Base-by-base conservation (phyloP, 1,140 invertebrate species). In the Acyrthosiphon pisum region DNA sequence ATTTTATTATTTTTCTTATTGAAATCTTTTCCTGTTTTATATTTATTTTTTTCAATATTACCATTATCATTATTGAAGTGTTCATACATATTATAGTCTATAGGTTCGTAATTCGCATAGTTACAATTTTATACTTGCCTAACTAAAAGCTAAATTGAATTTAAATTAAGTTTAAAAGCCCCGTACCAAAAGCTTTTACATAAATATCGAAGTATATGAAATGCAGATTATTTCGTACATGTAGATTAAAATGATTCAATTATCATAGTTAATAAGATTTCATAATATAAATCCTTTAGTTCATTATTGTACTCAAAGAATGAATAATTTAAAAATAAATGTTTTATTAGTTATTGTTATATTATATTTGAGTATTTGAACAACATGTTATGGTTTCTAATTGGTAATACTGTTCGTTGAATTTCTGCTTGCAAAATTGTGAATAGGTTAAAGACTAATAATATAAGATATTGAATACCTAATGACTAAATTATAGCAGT, bases 121-220 rank as follows among this genome's bases (percentile, higher is more conserved):
- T 48, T 87, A 26, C 30, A 87, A 30, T 87, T n/a, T 30, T 48
- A 48, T 87, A 76, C 60, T n/a, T n/a, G 7, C 30, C 30, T 48
- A 20, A 48, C 84, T 48, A n/a, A 46, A 87, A 87, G 37, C 11
- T n/a, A 87, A 48, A 87, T 87, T n/a, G 30, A 87, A 46, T 46
- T 87, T 48, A n/a, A 87, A 87, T 87, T 30, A 87, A 87, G 26
- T n/a, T 87, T 48, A 48, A 87, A 87, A 87, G 26, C 41, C 44
- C 14, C 6, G 22, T 48, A 48, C 84, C n/a, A 46, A 46, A 87
- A 87, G 44, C 23, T 87, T 87, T 44, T n/a, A 87, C 14, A 30
- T 48, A 48, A 44, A 26, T 76, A 76, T 83, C 81, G 22, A 23
- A 37, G n/a, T 76, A 83, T 41, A 41, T 86, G 9, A 86, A 44